Evolutionary conservation across 2,888 invertebrate genomes (phyloP).

Genomic region (Andrena marginata): DNA sequence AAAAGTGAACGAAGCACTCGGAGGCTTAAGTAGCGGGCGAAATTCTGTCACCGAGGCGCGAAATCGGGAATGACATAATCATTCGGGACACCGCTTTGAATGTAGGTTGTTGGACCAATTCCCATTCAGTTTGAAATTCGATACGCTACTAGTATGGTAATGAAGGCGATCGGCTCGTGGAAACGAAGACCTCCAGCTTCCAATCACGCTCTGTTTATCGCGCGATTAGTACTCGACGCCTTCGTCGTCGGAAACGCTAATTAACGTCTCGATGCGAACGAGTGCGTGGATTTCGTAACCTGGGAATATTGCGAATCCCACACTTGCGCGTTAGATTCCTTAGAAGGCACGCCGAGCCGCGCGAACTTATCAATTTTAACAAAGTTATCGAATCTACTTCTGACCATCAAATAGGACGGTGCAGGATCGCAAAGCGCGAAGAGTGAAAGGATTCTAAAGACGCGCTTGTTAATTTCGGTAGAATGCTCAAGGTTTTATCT

Average conservation of each 20-base stretch:
- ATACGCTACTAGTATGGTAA: neutral
- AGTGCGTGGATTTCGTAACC: constrained; percentile 44
- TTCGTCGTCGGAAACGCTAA: constrained; percentile 36
- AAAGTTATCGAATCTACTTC: too few species aligned
- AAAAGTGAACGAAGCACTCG: neutral
- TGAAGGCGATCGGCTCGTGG: neutral
- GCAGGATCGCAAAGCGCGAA: too few species aligned
- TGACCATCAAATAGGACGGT: too few species aligned
- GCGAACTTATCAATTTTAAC: too few species aligned
- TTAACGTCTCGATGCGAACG: constrained; percentile 49
- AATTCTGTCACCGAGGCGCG: neutral
- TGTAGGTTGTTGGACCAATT: neutral
- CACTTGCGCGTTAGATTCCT: constrained; percentile 3
- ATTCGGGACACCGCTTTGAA: too few species aligned
- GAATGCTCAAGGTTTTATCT: neutral
- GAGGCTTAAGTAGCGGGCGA: neutral
- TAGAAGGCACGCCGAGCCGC: neutral
- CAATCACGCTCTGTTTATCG: constrained; percentile 66
- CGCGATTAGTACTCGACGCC: constrained; percentile 19
- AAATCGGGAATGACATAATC: constrained; percentile 8
- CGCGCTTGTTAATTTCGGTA: too few species aligned
- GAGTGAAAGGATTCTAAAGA: too few species aligned
- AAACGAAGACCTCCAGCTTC: constrained; percentile 49
- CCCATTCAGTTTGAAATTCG: neutral
- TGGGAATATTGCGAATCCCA: constrained; percentile 18